A percentile compares a stretch with the other conserved stretches of the same genome.
Conservation (phyloP, 1,140 invertebrate species). For the Streblospio benedicti region DNA sequence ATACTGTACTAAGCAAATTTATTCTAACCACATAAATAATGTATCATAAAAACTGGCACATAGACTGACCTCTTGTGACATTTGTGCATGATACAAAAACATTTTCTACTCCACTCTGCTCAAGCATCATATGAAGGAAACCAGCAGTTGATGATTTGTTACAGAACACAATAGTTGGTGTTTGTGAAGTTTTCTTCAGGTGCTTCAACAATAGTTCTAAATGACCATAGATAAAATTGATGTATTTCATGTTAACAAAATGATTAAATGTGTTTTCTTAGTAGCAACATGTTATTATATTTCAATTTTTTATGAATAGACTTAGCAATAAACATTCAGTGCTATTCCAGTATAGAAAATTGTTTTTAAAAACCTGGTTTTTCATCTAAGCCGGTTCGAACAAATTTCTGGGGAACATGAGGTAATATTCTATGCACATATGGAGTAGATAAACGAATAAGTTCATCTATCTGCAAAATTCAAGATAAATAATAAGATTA, state of each 20-base stretch:
- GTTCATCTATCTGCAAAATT: slow-evolving; percentile 22
- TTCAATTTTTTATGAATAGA: no score
- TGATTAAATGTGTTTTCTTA: no score
- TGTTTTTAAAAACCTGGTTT: slow-evolving; percentile 58
- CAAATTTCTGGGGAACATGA: slow-evolving; percentile 77
- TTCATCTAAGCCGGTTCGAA: slow-evolving; percentile 58
- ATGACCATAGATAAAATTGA: neutral
- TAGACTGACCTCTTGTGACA: slow-evolving; percentile 45
- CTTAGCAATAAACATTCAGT: no score
- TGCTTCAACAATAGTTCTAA: slow-evolving; percentile 54
- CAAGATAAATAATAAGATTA: slow-evolving; percentile 2
- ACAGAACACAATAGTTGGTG: slow-evolving; percentile 70
- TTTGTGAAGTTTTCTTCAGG: slow-evolving; percentile 56
- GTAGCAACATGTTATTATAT: no score
- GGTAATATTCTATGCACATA: slow-evolving; percentile 65
- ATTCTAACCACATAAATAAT: neutral
- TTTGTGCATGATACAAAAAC: slow-evolving; percentile 59
- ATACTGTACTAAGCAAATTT: no score
- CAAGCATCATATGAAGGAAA: slow-evolving; percentile 67
- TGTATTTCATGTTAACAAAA: no score
- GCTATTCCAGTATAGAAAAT: no score
- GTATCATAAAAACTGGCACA: neutral
- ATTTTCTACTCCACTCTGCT: slow-evolving; percentile 60
- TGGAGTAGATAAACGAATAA: slow-evolving; percentile 27
- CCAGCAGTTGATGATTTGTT: slow-evolving; percentile 66